Evolutionary conservation across 2,888 invertebrate species (phyloP), one percentile per base, ranked within the genome.

Genomic region (Taphrorychus bicolor): DNA sequence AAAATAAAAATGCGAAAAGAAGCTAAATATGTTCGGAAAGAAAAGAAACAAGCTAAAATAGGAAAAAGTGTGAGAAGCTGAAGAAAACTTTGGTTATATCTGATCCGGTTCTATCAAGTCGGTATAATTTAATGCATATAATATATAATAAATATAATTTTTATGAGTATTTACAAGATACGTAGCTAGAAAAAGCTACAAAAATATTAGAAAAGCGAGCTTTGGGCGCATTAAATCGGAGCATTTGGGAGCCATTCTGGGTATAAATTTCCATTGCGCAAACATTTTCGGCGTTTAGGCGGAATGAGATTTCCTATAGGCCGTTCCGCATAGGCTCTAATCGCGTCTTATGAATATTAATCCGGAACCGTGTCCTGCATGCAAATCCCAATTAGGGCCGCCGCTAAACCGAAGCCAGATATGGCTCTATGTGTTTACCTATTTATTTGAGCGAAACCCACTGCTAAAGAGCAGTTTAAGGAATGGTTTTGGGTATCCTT

Each of bases 331-430:
- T n/a, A 5, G 58, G 16, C 41, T 42, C 58, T 45, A 58, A 58
- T 32, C 63, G 48, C 48, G 49, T 57, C 56, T 57, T 57, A 63
- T 63, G 63, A 49, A 63, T 63, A 63, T 63, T 63, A 49, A 63
- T 56, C 16, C 21, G 22, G 19, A 19, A 22, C 49, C 16, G 23
- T 45, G 57, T 57, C 63, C 63, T 63, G 49, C 63, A 49, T 63
- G 57, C 41, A 56, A 49, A 57, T 63, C 32, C 61, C 54, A 45
- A 48, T 61, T 54, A 61, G 32, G 3, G 32, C 32, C 45, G 41
- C 61, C 61, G 45, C 61, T 54, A 61, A 61, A 54, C 54, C 23
- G 53, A 54, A 61, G 53, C 45, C 61, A 61, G 54, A 61, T 61
- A 61, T 61, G 40, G 45, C 61, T 9, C 45, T 32, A 11, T 11